These are phyloP conservation scores for Empis livida DNA, from an alignment of 2,888 invertebrate genomes.

Conservation along the genomic window DNA sequence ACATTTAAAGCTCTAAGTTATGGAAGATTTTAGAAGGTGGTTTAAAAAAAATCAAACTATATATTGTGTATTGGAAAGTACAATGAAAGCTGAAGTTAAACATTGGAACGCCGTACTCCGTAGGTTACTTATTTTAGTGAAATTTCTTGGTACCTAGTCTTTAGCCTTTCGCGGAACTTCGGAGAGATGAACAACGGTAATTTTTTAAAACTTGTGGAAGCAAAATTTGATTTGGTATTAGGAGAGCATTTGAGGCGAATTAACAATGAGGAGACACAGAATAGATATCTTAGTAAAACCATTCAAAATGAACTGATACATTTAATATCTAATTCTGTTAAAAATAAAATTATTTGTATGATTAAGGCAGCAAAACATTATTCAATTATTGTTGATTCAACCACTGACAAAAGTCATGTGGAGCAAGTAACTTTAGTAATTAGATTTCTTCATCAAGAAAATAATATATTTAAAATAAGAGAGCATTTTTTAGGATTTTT, in stretches of 20 bases:
- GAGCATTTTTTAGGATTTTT: conserved; percentile 4
- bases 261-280: conserved; percentile 6
- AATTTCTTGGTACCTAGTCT: conserved; percentile 4
- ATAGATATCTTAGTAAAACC: conserved; percentile 5
- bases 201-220: conserved; percentile 6
- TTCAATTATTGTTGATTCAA: not conserved
- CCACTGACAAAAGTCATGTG: conserved; percentile 1
- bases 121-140: not conserved
- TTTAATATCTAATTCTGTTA: conserved; percentile 4
- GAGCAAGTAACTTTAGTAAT: conserved; percentile 1
- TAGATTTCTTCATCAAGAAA: not conserved
- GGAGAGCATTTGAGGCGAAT: conserved; percentile 6
- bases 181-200: conserved; percentile 2
- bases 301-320: conserved; percentile 4
- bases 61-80: not conserved
- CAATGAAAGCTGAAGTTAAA: not conserved
- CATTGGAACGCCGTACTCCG: not conserved
- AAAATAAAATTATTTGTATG: conserved; percentile 7
- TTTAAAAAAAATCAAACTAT: not conserved
- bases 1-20: not conserved
- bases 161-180: conserved; percentile 7
- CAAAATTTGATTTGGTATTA: conserved; percentile 7
- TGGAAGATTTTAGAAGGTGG: conserved; percentile 1
- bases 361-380: conserved; percentile 4
- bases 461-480: conserved; percentile 1